Evolutionary conservation across 2,888 invertebrate genomes (phyloP), one percentile per base, ranked within the genome.

Genomic region (Eupithecia centaureata): DNA sequence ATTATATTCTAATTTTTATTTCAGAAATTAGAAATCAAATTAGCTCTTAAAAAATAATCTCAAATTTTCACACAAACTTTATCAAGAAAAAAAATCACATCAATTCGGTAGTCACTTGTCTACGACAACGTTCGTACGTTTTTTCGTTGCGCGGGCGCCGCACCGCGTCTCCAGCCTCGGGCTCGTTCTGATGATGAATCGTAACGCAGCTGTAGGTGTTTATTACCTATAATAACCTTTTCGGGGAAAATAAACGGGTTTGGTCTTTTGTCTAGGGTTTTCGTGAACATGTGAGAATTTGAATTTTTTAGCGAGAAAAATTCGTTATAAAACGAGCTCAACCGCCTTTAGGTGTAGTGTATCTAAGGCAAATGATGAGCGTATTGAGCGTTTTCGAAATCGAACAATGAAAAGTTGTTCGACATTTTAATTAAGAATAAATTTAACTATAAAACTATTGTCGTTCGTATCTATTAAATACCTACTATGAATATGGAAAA

Each of bases 101-200:
- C 25, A 25, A 25, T 25, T 25, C 25, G 12, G 2, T 52, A 5
- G 28, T 15, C 63, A 35, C 56, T 64, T 58, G 35, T 68, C 51
- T 61, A 61, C 5, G 18, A 15, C 15, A 1, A 13, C 5, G 15
- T 28, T 42, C 30, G 13, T 58, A 18, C 54, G 65, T 68, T 68
- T 68, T 65, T 62, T 57, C 54, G 12, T 15, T 61, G 61, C 52
- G 58, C 64, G 12, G 65, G 61, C 61, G 68, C 64, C 64, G 18
- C 60, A 15, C 61, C 51, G 12, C 68, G 58, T 64, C 65, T 64
- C 61, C 68, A 52, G 61, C 61, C 68, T 64, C 57, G 54, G 61
- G 28, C 27, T 28, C 60, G 25, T 38, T 32, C 47, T 30, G 25
- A 35, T 38, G 57, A 57, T 63, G 27, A 57, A 61, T 60, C n/a